phyloP scores from a whole-genome alignment of 2,113 vertebrate genomes.

The Donacobius atricapilla region DNA sequence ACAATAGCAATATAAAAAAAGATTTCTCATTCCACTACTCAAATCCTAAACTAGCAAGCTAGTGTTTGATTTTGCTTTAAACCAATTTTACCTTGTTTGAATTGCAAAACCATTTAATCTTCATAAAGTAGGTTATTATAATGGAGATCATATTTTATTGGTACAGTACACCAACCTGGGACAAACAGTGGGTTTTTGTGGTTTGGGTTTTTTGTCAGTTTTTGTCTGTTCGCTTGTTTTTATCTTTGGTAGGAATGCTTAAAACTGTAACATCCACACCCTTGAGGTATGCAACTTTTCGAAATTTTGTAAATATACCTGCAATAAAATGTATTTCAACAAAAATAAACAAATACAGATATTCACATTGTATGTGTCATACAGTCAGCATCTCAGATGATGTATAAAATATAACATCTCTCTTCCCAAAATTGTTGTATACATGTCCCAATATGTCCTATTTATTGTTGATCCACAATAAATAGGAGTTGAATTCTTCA shows the following conservation, averaged over 20 bases:
- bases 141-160: constrained; percentile 78
- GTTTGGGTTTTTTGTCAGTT: background rate
- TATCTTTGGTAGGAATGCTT: background rate
- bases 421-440: background rate
- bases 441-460: too few relatives aligned
- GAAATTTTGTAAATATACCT: background rate
- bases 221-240: background rate
- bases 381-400: background rate
- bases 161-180: constrained; percentile 52
- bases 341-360: background rate
- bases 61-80: constrained; percentile 84
- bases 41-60: constrained; percentile 80
- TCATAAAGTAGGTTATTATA: constrained; percentile 84
- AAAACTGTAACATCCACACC: background rate
- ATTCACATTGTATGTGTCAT: background rate
- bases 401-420: background rate
- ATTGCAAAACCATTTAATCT: constrained; percentile 86
- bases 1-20: constrained; percentile 82
- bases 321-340: background rate
- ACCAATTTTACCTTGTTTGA: constrained; percentile 84
- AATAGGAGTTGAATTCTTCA: background rate
- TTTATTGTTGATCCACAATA: background rate
- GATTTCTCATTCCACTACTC: constrained; percentile 83
- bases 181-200: background rate
- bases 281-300: background rate